Conservation (phyloP, 2,797 vertebrate species). For the Peromyscus eremicus region DNA sequence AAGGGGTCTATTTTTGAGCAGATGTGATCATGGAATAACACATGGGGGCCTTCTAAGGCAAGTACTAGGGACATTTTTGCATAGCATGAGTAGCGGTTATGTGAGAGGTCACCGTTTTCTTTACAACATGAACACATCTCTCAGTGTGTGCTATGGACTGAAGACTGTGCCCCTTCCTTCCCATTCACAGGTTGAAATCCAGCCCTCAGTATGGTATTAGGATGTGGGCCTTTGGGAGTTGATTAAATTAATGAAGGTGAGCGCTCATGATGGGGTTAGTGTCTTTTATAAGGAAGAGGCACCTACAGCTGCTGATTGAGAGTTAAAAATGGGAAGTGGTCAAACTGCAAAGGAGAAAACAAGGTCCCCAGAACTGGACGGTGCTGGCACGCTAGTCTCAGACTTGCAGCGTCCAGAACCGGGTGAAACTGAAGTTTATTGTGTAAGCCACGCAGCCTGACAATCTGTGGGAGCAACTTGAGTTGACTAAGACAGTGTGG, state of each 20-base stretch:
- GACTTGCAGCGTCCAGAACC: background rate
- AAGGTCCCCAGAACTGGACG: background rate
- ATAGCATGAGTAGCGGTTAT: background rate
- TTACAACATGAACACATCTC: background rate
- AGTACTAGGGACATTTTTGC: background rate
- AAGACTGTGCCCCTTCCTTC: background rate
- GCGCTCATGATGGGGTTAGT: background rate
- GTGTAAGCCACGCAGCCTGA: background rate
- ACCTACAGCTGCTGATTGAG: background rate
- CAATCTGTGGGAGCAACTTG: too few species aligned
- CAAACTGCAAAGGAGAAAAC: background rate
- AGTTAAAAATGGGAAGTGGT: background rate
- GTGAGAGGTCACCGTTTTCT: background rate
- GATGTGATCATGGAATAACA: too few species aligned
- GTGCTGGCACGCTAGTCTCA: background rate
- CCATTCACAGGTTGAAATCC: background rate
- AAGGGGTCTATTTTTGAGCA: background rate
- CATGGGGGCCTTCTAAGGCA: background rate
- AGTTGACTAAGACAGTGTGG: background rate
- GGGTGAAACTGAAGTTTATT: background rate
- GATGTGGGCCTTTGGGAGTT: background rate
- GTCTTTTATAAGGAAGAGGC: background rate
- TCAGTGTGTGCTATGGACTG: background rate
- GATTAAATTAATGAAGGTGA: too few species aligned
- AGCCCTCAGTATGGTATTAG: background rate